A percentile compares a stretch with the other conserved stretches of the same genome.
phyloP scores from a whole-genome alignment of 1,140 invertebrate genomes.

The Drosophila simulans region DNA sequence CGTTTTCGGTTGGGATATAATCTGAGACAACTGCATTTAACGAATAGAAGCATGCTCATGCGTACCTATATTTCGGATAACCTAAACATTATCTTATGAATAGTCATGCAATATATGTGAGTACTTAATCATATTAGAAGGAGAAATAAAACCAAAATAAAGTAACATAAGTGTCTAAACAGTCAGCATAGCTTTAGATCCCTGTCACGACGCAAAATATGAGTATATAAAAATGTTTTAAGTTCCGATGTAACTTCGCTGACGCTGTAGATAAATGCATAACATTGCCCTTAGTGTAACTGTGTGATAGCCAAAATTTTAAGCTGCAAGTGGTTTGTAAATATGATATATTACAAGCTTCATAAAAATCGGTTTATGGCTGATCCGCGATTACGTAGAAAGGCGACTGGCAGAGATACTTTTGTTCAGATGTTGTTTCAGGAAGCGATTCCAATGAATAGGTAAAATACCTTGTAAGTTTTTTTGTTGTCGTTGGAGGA shows the following conservation, averaged over 20 bases:
- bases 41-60: constrained; percentile 44
- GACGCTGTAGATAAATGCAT: not conserved
- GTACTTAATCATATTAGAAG: constrained; percentile 22
- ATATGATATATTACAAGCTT: constrained; percentile 28
- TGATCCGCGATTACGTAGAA: not conserved
- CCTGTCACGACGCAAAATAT: constrained; percentile 5
- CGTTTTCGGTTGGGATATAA: constrained; percentile 3
- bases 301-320: constrained; percentile 19
- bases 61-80: constrained; percentile 14
- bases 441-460: not conserved
- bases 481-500: constrained; percentile 50
- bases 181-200: constrained; percentile 31
- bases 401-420: not conserved
- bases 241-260: not conserved
- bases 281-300: not conserved
- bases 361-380: constrained; percentile 10
- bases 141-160: constrained; percentile 4
- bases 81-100: constrained; percentile 32
- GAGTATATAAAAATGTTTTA: not conserved
- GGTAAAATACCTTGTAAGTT: constrained; percentile 60
- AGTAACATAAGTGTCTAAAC: constrained; percentile 16
- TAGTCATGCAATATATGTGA: constrained; percentile 42
- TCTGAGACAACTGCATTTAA: constrained; percentile 8
- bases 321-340: constrained; percentile 13
- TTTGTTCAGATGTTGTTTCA: constrained; percentile 2